Base-by-base conservation (phyloP, 2,797 vertebrate genomes). In the Tokudaia tokunoshimensis region DNA sequence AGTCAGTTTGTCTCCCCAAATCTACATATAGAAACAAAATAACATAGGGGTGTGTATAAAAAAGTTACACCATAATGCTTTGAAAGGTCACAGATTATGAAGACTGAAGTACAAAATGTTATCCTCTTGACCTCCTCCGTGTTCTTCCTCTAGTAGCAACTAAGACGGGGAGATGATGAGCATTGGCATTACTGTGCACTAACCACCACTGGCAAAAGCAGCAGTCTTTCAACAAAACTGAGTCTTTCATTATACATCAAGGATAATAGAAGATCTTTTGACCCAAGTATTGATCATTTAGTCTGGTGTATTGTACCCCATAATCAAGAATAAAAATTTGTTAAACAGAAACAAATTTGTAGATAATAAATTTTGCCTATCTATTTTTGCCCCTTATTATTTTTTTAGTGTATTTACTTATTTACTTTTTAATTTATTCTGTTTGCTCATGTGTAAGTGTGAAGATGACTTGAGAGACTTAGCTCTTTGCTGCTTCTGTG, bases 1-100 rank as follows among this genome's bases (percentile, higher is more conserved):
- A 67, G 57, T 3, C 75, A 83, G 22, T 29, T 17, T 88, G 29
- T 59, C 70, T 91, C 90, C 3, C 78, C 82, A 41, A 80, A 61
- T 94, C 50, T 8, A 6, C 11, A 76, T 65, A 59, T 22, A 47
- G 31, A 96, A 93, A 55, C 10, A 47, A 95, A 94, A 75, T 91
- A 79, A 65, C 78, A 3, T 44, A 55, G 34, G 11, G 2, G 61
- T 78, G 34, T 67, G 10, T 31, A 59, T 59, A 57, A n/a, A 41
- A 91, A 88, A 76, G 14, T 29, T n/a, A 67, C 31, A 26, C 14
- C 37, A 24, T 61, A 85, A n/a, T 85, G 65, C 57, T 76, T 44
- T 12, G 50, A 85, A 84, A 89, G 83, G 19, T 85, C 52, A 72
- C 13, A 90, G 17, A 76, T 85, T 47, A 61, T 44, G 59, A 61